Conservation (phyloP, 2,888 invertebrate genomes). For the Malacosoma neustria region DNA sequence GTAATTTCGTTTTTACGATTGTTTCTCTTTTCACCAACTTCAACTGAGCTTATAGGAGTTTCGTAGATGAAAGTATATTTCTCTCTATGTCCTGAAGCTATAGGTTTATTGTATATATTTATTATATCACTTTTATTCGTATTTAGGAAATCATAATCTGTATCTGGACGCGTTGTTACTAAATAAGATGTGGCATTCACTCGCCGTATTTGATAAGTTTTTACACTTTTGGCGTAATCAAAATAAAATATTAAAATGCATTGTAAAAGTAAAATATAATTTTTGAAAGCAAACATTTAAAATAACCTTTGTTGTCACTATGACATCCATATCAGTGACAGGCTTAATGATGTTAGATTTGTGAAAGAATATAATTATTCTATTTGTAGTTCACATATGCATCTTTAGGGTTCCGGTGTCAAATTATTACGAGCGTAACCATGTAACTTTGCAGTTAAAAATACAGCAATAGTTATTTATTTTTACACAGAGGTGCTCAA, state of each 20-base stretch:
- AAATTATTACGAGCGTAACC: background rate
- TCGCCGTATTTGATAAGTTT: slow-evolving; percentile 50
- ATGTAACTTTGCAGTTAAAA: background rate
- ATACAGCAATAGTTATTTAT: slow-evolving; percentile 3
- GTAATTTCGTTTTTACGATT: slow-evolving; percentile 24
- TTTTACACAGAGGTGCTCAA: too few species aligned
- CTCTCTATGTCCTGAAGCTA: background rate
- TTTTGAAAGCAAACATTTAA: slow-evolving; percentile 22
- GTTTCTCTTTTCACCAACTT: slow-evolving; percentile 24
- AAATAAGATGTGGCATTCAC: slow-evolving; percentile 48
- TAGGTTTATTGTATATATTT: too few species aligned
- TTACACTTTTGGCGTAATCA: slow-evolving; percentile 29
- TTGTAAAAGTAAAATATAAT: slow-evolving; percentile 32
- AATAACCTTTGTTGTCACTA: slow-evolving; percentile 1
- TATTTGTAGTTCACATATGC: background rate
- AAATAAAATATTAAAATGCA: slow-evolving; percentile 29
- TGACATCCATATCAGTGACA: slow-evolving; percentile 1
- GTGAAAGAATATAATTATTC: too few species aligned
- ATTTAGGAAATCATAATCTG: slow-evolving; percentile 18
- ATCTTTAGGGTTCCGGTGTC: background rate
- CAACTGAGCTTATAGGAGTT: slow-evolving; percentile 14
- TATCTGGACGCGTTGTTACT: slow-evolving; percentile 42
- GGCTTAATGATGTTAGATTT: too few species aligned
- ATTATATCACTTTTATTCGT: background rate
- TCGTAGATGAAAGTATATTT: background rate